Evolutionary conservation across 2,888 invertebrate genomes (phyloP).

Genomic region (Meteorus colon): DNA sequence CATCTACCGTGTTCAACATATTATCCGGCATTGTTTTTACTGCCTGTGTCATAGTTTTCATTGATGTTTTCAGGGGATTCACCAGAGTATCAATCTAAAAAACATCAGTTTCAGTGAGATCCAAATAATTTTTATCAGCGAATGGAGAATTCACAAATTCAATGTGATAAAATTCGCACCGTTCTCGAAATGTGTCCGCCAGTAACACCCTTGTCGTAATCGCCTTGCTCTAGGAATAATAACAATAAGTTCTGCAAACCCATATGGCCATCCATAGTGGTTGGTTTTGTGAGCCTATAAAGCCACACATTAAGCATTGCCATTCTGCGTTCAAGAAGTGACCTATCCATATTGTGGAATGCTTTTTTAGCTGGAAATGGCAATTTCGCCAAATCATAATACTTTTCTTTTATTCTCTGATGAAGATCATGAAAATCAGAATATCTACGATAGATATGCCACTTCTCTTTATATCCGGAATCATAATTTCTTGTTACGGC

Average conservation of each 20-base stretch:
- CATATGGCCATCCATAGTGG: conserved; percentile 77
- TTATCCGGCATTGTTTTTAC: conserved; percentile 93
- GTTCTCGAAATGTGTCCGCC: conserved; percentile 78
- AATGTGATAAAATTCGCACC: conserved; percentile 66
- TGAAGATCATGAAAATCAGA: conserved; percentile 95
- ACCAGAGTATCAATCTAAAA: conserved; percentile 82
- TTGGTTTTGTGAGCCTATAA: conserved; percentile 79
- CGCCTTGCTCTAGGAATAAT: conserved; percentile 81
- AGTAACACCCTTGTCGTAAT: conserved; percentile 80
- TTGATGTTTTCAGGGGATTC: conserved; percentile 87
- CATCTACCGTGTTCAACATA: conserved; percentile 88
- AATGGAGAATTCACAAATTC: too few relatives aligned
- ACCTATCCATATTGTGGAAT: conserved; percentile 91
- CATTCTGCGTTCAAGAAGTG: conserved; percentile 89
- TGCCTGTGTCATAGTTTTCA: conserved; percentile 82
- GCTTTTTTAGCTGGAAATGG: conserved; percentile 94
- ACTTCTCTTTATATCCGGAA: conserved; percentile 82
- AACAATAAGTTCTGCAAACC: conserved; percentile 79
- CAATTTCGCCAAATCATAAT: conserved; percentile 84
- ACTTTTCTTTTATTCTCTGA: conserved; percentile 87
- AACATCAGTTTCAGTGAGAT: conserved; percentile 22
- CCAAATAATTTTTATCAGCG: not conserved
- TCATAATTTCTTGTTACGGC: conserved; percentile 83
- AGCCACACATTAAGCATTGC: conserved; percentile 87
- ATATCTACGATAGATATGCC: conserved; percentile 94